phyloP scores from a whole-genome alignment of 2,888 invertebrate genomes.

The Eugnorisma glareosa region DNA sequence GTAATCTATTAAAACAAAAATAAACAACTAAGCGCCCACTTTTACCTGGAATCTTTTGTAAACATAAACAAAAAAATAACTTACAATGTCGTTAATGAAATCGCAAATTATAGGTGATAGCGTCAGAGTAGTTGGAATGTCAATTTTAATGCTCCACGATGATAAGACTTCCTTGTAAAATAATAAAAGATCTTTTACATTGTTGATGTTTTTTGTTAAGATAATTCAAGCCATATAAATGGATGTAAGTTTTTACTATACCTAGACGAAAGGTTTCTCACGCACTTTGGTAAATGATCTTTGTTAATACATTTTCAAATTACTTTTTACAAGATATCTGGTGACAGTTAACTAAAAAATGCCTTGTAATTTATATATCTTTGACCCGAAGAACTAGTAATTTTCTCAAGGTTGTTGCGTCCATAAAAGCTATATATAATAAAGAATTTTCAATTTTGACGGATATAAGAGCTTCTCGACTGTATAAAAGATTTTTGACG shows the following conservation, averaged over 20 bases:
- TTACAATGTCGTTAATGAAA: slow-evolving; percentile 10
- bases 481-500: neutral
- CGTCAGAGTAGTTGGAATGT: slow-evolving; percentile 6
- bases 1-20: no score
- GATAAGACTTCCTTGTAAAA: neutral
- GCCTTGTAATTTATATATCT: neutral
- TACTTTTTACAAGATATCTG: neutral
- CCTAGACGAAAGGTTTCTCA: neutral
- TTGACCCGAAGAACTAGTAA: neutral
- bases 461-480: no score
- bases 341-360: neutral
- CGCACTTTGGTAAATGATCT: no score
- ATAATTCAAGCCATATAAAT: neutral
- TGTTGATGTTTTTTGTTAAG: neutral
- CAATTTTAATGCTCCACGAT: slow-evolving; percentile 8
- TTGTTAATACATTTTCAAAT: neutral
- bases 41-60: neutral
- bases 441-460: no score
- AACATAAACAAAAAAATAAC: slow-evolving; percentile 19
- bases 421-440: no score
- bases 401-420: neutral
- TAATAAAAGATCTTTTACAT: neutral
- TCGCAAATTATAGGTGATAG: slow-evolving; percentile 25
- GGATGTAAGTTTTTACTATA: neutral
- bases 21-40: neutral